Conservation (phyloP, 37 sponge, comb jelly and placozoan species). For the Axinella damicornis region DNA sequence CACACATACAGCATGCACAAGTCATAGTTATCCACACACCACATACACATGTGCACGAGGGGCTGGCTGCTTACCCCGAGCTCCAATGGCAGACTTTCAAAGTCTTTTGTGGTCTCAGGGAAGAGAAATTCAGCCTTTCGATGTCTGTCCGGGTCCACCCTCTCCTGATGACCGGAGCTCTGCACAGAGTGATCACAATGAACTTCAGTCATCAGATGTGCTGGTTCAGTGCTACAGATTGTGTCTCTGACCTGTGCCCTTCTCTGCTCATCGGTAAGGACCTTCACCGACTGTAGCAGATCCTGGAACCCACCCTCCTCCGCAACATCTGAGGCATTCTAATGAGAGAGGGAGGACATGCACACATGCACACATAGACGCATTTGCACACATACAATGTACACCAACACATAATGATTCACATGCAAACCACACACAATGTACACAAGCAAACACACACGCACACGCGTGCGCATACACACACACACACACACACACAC, state of each 20-base stretch:
- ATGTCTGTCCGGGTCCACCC: conserved; percentile 77
- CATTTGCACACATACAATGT: no score
- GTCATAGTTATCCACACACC: no score
- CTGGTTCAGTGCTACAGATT: no score
- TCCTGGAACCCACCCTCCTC: conserved; percentile 31
- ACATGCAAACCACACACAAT: no score
- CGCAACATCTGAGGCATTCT: conserved; percentile 47
- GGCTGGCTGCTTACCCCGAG: conserved; percentile 46
- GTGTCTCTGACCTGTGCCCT: conserved; percentile 40
- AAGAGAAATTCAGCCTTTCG: conserved; percentile 87
- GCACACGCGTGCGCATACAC: conserved; percentile 12
- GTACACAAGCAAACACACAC: conserved; percentile 29
- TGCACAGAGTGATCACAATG: neutral
- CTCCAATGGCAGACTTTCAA: conserved; percentile 87
- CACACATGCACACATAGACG: no score
- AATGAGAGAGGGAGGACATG: neutral
- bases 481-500: conserved; percentile 17
- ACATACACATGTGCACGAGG: neutral
- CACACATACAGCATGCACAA: no score
- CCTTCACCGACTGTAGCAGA: conserved; percentile 9
- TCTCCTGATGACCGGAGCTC: conserved; percentile 8
- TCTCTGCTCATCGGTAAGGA: conserved; percentile 80
- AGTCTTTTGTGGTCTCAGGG: conserved; percentile 91
- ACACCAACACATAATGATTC: no score
- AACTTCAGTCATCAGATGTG: no score